Percentiles rank a stretch among this genome's conserved stretches.
Evolutionary conservation across 2,888 invertebrate genomes (phyloP).

Genomic region (Scrobipalpa costella): DNA sequence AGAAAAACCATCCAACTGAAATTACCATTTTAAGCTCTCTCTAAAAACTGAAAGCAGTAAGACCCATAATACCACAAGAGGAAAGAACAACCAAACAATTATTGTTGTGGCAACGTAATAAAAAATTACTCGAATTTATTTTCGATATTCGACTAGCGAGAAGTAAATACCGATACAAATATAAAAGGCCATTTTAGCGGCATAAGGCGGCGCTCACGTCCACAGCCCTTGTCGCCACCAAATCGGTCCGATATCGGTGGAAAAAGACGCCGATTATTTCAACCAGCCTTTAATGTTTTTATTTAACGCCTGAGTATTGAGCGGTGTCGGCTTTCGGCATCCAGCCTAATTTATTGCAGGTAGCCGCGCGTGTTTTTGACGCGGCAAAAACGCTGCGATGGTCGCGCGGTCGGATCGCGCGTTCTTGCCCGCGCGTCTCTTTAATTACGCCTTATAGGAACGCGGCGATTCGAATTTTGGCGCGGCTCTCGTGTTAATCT

Average conservation of each 20-base stretch:
- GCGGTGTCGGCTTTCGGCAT: constrained; percentile 75
- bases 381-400: constrained; percentile 60
- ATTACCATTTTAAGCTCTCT: neutral
- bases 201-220: constrained; percentile 40
- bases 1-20: neutral
- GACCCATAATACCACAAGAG: neutral
- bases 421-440: constrained; percentile 69
- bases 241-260: constrained; percentile 74
- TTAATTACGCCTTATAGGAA: constrained; percentile 71
- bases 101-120: constrained; percentile 19
- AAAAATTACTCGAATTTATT: constrained; percentile 21
- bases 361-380: constrained; percentile 67
- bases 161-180: constrained; percentile 44
- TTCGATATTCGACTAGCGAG: constrained; percentile 22
- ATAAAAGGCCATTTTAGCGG: constrained; percentile 32
- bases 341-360: constrained; percentile 75
- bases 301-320: constrained; percentile 76
- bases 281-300: constrained; percentile 78
- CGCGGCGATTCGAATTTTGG: constrained; percentile 29
- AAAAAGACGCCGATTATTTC: constrained; percentile 66
- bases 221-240: constrained; percentile 61
- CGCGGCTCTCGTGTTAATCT: constrained; percentile 30
- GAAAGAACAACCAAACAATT: constrained; percentile 1
- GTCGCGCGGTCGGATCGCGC: constrained; percentile 42
- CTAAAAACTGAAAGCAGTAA: neutral